Evolutionary conservation across 2,888 invertebrate genomes (phyloP), one percentile per base, ranked within the genome.

Genomic region (Sympetrum striolatum): DNA sequence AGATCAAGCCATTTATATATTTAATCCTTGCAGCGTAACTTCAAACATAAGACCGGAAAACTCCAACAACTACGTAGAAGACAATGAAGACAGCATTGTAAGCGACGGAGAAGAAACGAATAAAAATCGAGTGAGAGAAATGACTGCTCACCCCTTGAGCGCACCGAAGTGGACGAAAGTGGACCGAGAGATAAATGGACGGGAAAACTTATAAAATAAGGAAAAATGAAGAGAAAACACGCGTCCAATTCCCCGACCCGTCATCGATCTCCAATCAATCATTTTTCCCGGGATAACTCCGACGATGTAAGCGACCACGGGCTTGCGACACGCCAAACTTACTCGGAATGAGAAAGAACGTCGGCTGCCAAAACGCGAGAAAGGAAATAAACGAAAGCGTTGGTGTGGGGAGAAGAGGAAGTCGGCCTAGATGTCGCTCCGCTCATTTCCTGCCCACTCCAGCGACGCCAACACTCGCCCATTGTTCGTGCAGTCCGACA

Each of bases 331-430:
- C 53, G 53, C 53, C 53, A 5, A 18, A 53, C 4, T 25, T 73
- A 8, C 73, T 8, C 25, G 12, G 31, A 31, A 53, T n/a, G 22
- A 58, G 64, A 37, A 48, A 60, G 18, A 58, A 15, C 22, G 86
- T n/a, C 86, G 22, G 86, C 60, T 60, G 86, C 86, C 86, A 86
- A 86, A 86, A 86, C 60, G 86, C 60, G 1, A 22, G 86, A 86
- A 37, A 58, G 60, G 31, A 48, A 60, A 86, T 53, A 58, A 15
- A 82, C 31, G 31, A 25, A 53, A 48, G 25, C 5, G 44, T n/a
- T n/a, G n/a, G 48, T 25, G 81, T 81, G 81, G 53, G 48, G 58
- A 35, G 82, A 25, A 58, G 14, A 58, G 82, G 48, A 86, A 60
- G 35, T 60, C 86, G 12, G 39, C 25, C 37, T 35, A 25, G 25